Conservation (phyloP, 1,140 invertebrate species). For the Globodera rostochiensis region DNA sequence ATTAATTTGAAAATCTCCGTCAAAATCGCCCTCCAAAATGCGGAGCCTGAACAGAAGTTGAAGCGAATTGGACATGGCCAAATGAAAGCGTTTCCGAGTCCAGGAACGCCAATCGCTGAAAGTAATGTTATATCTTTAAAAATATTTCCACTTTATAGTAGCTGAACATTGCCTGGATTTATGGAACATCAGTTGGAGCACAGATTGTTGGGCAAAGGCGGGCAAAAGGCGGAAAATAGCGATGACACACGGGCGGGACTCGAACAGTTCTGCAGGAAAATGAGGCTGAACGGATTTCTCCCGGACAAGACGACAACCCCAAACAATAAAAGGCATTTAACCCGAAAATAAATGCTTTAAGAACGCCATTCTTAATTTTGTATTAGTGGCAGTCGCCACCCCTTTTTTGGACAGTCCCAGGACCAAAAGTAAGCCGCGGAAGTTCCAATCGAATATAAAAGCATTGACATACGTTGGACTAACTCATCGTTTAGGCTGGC, state of each 20-base stretch:
- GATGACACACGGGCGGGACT: slow-evolving; percentile 44
- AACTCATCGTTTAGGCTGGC: slow-evolving; percentile 27
- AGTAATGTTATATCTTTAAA: not conserved
- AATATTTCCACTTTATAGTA: slow-evolving; percentile 1
- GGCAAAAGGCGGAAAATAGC: slow-evolving; percentile 50
- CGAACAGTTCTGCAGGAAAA: slow-evolving; percentile 34
- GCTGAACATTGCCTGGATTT: slow-evolving; percentile 16
- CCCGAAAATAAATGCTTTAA: no score
- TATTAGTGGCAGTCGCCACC: not conserved
- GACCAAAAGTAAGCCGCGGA: not conserved
- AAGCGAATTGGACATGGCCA: slow-evolving; percentile 17
- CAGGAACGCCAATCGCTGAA: slow-evolving; percentile 35
- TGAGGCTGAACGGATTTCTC: no score
- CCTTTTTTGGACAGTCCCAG: not conserved
- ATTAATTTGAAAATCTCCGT: slow-evolving; percentile 36
- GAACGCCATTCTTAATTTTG: not conserved
- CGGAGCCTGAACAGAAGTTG: slow-evolving; percentile 21
- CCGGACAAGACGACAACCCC: no score
- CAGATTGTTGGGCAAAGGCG: slow-evolving; percentile 47
- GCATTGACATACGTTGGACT: slow-evolving; percentile 14
- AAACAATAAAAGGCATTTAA: no score
- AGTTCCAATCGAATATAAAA: no score
- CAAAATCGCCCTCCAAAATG: slow-evolving; percentile 38
- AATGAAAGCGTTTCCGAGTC: slow-evolving; percentile 9
- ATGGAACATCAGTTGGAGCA: slow-evolving; percentile 38